Conservation (phyloP, 2,888 invertebrate genomes). For the Xestia c-nigrum region DNA sequence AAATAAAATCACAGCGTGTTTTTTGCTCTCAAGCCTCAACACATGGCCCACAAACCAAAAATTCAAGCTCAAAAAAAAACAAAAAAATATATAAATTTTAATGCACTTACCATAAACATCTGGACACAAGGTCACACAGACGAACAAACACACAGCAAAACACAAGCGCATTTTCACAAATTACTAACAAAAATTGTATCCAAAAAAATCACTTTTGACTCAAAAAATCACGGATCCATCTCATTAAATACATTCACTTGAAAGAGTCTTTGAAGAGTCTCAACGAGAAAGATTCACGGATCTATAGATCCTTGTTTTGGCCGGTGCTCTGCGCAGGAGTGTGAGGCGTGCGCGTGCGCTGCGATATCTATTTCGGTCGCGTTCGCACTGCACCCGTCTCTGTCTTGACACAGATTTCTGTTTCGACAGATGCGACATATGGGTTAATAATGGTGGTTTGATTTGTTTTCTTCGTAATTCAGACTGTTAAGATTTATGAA, state of each 20-base stretch:
- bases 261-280: conserved; percentile 29
- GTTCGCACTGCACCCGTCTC: conserved; percentile 80
- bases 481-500: background rate
- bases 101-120: conserved; percentile 70
- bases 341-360: conserved; percentile 77
- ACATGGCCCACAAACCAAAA: background rate
- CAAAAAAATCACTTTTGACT: conserved; percentile 41
- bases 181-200: conserved; percentile 47
- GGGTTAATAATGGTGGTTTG: conserved; percentile 23
- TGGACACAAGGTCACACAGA: conserved; percentile 67
- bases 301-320: conserved; percentile 77
- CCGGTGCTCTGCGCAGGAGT: conserved; percentile 79
- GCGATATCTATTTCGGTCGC: conserved; percentile 86
- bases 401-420: conserved; percentile 82
- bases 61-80: background rate
- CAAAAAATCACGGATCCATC: conserved; percentile 65
- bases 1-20: background rate
- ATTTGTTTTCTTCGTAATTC: conserved; percentile 10
- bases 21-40: background rate
- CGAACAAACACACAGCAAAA: conserved; percentile 65
- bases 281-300: conserved; percentile 66
- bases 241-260: conserved; percentile 42
- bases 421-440: conserved; percentile 61
- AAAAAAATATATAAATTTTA: conserved; percentile 17
- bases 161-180: conserved; percentile 72